Conservation (phyloP, 2,797 vertebrate genomes). For the Valencia hispanica region DNA sequence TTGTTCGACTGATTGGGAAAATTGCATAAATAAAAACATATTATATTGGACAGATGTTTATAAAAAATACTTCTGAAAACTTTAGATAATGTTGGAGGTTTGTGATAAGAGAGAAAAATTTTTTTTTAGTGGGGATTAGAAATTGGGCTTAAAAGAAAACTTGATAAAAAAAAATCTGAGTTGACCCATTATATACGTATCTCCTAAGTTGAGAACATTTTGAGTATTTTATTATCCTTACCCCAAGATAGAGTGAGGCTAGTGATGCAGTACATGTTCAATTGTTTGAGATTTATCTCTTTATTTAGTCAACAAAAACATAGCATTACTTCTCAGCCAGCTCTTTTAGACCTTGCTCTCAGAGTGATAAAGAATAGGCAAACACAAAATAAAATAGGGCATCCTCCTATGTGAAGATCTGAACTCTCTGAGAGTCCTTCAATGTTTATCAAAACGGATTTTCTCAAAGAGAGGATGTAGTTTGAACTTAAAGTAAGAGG, state of each 20-base stretch:
- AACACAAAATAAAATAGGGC: background rate
- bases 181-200: background rate
- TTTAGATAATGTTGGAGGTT: too few relatives aligned
- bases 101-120: too few relatives aligned
- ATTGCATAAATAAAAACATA: too few relatives aligned
- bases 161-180: background rate
- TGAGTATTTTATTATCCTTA: background rate
- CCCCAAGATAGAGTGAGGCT: background rate
- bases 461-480: slow-evolving; percentile 10
- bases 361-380: background rate
- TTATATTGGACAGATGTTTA: too few relatives aligned
- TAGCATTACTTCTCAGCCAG: too few relatives aligned
- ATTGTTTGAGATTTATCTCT: background rate
- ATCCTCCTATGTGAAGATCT: background rate
- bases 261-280: background rate
- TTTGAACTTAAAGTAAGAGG: background rate
- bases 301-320: background rate
- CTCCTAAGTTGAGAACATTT: background rate
- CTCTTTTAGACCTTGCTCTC: background rate
- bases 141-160: too few relatives aligned
- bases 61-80: too few relatives aligned
- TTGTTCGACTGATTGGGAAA: too few relatives aligned
- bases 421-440: background rate
- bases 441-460: background rate
- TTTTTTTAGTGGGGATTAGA: too few relatives aligned